Base-by-base conservation (phyloP, 2,797 vertebrate genomes). In the Spea hammondii region DNA sequence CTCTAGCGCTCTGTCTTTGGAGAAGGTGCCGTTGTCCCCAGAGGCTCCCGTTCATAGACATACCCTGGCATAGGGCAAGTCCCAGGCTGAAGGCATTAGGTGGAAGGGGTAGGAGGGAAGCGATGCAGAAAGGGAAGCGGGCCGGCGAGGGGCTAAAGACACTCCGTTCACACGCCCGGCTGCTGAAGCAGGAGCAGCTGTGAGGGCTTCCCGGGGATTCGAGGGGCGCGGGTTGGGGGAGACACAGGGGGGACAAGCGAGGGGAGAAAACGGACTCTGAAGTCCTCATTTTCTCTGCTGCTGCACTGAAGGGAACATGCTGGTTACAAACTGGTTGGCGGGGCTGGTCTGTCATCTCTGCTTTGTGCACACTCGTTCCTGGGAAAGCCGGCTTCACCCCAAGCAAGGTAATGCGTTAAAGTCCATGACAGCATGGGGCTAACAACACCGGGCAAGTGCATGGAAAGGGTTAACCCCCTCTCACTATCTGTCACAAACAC, bases 301-400 rank as follows among this genome's bases (percentile, higher is more conserved):
- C 13, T 14, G 60, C 13, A 5, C 32, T 9, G 53, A 49, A 32
- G 55, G 70, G 74, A 77, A 77, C 95, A 96, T 96, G 95, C 92
- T 92, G 92, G 88, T 89, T 89, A 90, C 90, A 88, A 88, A 92
- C 84, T 92, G 93, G 91, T 89, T 95, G 87, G 83, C 93, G 87
- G 92, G 86, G 89, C 92, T 98, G 87, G 88, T 94, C 89, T 95
- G 90, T 91, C 93, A 93, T 83, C 89, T 98, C 86, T 92, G 93
- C 88, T 87, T 93, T 69, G 90, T 97, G 78, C 84, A 92, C 88
- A 69, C 89, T 80, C 88, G 83, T 72, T 89, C 93, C 47, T 85
- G 92, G 90, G 92, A 91, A 76, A 72, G 91, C 83, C 93, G 89
- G 84, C 87, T 97, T 84, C 96, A 97, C 88, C 96, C 95, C 53